Evolutionary conservation across 2,888 invertebrate species (phyloP).

Genomic region (Thelaira solivaga): DNA sequence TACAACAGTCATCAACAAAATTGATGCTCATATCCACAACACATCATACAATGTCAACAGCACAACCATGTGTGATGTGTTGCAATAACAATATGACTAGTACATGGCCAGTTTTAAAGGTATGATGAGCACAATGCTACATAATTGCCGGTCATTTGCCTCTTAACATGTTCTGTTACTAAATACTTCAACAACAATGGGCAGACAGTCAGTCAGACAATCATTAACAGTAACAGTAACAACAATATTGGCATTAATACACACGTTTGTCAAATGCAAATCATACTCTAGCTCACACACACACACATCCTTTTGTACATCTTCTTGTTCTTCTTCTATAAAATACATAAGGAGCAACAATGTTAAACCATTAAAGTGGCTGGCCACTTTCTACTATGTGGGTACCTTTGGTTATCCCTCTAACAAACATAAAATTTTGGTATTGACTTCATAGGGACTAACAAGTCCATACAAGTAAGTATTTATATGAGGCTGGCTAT

Average conservation of each 20-base stretch:
- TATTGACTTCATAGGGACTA: conserved; percentile 1
- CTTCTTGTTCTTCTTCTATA: too few species aligned
- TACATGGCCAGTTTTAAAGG: background rate
- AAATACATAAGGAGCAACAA: conserved; percentile 36
- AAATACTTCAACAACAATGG: too few species aligned
- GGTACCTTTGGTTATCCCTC: conserved; percentile 20
- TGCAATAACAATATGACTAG: conserved; percentile 7
- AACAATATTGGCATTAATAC: conserved; percentile 57
- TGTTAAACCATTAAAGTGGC: conserved; percentile 60
- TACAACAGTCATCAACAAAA: conserved; percentile 60
- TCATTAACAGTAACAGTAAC: conserved; percentile 46
- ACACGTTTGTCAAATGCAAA: conserved; percentile 66
- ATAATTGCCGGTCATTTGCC: conserved; percentile 63
- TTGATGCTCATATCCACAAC: conserved; percentile 60
- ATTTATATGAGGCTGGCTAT: conserved; percentile 24
- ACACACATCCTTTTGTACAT: background rate
- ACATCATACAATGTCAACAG: conserved; percentile 62
- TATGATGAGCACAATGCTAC: conserved; percentile 33
- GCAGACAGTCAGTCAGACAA: conserved; percentile 55
- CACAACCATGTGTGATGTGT: conserved; percentile 51
- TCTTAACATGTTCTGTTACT: conserved; percentile 55
- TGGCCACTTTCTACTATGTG: conserved; percentile 45
- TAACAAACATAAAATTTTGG: background rate
- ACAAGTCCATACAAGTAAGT: too few species aligned
- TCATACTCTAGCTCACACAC: conserved; percentile 45